Evolutionary conservation across 2,888 invertebrate species (phyloP).

Genomic region (Crocallis elinguaria): DNA sequence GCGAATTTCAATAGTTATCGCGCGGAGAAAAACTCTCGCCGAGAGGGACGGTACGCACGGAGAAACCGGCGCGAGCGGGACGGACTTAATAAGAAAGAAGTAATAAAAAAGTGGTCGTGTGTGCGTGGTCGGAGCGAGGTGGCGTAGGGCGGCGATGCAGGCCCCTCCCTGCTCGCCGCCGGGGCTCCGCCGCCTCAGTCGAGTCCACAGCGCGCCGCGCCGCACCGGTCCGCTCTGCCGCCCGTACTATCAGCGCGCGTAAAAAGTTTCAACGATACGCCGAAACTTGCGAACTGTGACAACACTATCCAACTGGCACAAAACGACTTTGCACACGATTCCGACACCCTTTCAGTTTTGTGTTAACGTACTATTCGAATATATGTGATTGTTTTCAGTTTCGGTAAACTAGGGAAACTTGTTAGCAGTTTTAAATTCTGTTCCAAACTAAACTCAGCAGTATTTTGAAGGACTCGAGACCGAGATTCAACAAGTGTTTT

Average conservation of each 20-base stretch:
- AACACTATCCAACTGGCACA: slow-evolving; percentile 44
- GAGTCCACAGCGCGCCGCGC: slow-evolving; percentile 74
- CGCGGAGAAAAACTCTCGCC: slow-evolving; percentile 79
- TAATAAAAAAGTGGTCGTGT: slow-evolving; percentile 82
- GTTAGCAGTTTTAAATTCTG: background rate
- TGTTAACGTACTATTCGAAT: slow-evolving; percentile 31
- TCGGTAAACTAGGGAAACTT: slow-evolving; percentile 5
- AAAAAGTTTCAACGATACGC: slow-evolving; percentile 75
- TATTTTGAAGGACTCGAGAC: slow-evolving; percentile 6
- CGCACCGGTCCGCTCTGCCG: slow-evolving; percentile 69
- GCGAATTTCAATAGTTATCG: slow-evolving; percentile 85
- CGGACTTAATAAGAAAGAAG: slow-evolving; percentile 79
- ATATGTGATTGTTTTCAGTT: slow-evolving; percentile 44
- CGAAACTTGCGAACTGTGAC: slow-evolving; percentile 70
- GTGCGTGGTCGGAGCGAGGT: slow-evolving; percentile 82
- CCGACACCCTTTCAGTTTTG: slow-evolving; percentile 32
- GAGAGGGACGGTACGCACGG: slow-evolving; percentile 66
- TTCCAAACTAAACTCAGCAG: background rate
- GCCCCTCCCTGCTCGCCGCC: slow-evolving; percentile 78
- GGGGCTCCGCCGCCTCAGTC: slow-evolving; percentile 77
- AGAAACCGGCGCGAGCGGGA: slow-evolving; percentile 69
- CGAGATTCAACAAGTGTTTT: slow-evolving; percentile 40
- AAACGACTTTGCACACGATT: slow-evolving; percentile 36
- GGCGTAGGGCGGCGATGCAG: slow-evolving; percentile 80
- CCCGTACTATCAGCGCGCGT: slow-evolving; percentile 65